Evolutionary conservation across 2,888 invertebrate genomes (phyloP), one percentile per base, ranked within the genome.

Genomic region (Netelia inedita): DNA sequence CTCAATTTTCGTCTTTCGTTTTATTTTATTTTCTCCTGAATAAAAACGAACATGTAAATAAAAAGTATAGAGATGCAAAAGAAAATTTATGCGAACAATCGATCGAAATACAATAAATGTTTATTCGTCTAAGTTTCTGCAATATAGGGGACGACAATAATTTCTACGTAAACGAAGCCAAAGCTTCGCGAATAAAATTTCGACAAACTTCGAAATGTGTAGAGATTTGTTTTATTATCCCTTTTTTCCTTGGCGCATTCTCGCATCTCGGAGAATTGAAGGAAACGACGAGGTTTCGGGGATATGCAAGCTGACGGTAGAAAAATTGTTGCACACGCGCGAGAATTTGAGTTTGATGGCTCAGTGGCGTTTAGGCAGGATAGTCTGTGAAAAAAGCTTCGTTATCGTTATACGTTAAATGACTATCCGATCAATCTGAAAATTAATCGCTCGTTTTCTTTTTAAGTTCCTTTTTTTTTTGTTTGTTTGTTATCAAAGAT

Each of bases 21-120:
- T 88, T 87, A 87, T 85, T 43, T 66, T 43, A 10, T 66, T 43
- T 19, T 63, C n/a, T 66, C 46, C 10, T 87, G 82, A 86, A 88
- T 88, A 86, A 85, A 87, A 88, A 89, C 87, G 87, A 89, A 87
- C 85, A 87, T 87, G 87, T 87, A 86, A 88, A 88, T 87, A 82
- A 86, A 86, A 85, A 82, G 16, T 55, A 71, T n/a, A 41, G 23
- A 68, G 43, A 65, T 65, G 79, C 46, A 86, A 86, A 88, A 86
- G 86, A 89, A 83, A 87, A 87, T 85, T 81, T 82, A 86, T 83
- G 83, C 82, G 83, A 88, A 87, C 85, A 83, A 85, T 88, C 86
- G 85, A 79, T 88, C 84, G 79, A 86, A 87, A 88, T 87, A 89
- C 89, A 89, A 88, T 87, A 87, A 72, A 57, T 86, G 85, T 86